These are phyloP conservation scores for Pectinophora gossypiella DNA, from an alignment of 1,140 invertebrate genomes.

Conservation along the genomic window DNA sequence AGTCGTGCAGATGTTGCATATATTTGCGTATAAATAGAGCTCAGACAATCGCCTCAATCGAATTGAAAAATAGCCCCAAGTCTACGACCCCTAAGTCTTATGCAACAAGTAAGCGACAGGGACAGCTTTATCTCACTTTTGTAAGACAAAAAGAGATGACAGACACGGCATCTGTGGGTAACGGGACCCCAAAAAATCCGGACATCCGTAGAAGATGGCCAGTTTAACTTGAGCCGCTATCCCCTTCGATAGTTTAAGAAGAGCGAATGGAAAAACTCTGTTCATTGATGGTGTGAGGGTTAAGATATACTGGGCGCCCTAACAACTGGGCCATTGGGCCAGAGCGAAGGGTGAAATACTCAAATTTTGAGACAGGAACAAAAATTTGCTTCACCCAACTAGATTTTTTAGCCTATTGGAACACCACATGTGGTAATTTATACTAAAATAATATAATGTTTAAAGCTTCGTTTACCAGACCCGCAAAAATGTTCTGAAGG, in stretches of 20 bases:
- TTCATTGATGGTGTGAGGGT: conserved; percentile 10
- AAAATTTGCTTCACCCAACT: too few relatives aligned
- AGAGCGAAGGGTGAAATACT: conserved; percentile 18
- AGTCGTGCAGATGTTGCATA: conserved; percentile 8
- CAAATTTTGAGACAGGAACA: neutral
- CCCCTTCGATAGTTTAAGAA: conserved; percentile 11
- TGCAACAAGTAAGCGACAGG: conserved; percentile 41
- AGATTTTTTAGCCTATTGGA: too few relatives aligned
- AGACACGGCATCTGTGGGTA: conserved; percentile 17
- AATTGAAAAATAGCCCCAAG: conserved; percentile 28
- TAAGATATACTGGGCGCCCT: conserved; percentile 12
- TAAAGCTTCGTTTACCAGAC: too few relatives aligned
- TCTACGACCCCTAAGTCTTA: conserved; percentile 37
- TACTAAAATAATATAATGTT: too few relatives aligned
- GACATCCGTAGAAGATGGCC: conserved; percentile 30
- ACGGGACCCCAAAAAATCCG: conserved; percentile 52
- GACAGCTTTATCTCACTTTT: conserved; percentile 12
- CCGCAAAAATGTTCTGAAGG: too few relatives aligned
- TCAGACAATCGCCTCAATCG: conserved; percentile 14
- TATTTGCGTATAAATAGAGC: conserved; percentile 33
- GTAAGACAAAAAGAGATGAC: conserved; percentile 30
- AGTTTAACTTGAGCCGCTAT: conserved; percentile 34
- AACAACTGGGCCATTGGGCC: conserved; percentile 44
- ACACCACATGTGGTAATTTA: too few relatives aligned
- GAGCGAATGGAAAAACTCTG: neutral